Evolutionary conservation across 1,140 invertebrate species (phyloP).

Genomic region (Drosophila arizonae): DNA sequence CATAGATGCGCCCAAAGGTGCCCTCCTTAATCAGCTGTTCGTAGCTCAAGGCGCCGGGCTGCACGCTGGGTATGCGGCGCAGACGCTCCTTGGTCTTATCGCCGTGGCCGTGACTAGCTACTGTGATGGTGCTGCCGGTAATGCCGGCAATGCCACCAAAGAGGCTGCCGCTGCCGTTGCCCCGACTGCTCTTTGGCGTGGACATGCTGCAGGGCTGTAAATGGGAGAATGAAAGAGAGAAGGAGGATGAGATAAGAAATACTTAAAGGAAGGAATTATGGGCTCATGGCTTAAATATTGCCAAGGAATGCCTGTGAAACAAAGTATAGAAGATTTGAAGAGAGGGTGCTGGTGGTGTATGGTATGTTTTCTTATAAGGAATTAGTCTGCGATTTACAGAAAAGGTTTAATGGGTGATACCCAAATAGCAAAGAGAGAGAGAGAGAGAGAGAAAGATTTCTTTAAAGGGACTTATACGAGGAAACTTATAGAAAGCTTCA

Average conservation of each 20-base stretch:
- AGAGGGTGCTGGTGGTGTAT: too few species aligned
- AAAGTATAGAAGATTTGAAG: too few species aligned
- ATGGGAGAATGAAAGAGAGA: not conserved
- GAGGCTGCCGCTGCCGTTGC: slow-evolving; percentile 81
- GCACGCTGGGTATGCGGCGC: slow-evolving; percentile 86
- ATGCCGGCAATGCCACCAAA: slow-evolving; percentile 60
- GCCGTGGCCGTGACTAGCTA: slow-evolving; percentile 61
- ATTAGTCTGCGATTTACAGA: too few species aligned
- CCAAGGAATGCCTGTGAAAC: not conserved
- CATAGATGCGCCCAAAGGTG: slow-evolving; percentile 92
- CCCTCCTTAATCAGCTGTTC: slow-evolving; percentile 89
- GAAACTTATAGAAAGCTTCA: too few species aligned
- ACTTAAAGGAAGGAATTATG: not conserved
- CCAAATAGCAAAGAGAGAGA: too few species aligned
- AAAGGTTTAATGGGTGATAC: too few species aligned
- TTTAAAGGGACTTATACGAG: too few species aligned
- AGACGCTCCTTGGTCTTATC: slow-evolving; percentile 86
- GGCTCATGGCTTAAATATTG: not conserved
- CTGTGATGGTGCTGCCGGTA: slow-evolving; percentile 68
- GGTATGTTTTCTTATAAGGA: too few species aligned
- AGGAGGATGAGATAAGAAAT: not conserved
- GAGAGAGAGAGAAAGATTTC: too few species aligned
- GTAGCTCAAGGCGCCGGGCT: slow-evolving; percentile 86
- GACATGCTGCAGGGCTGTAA: slow-evolving; percentile 83
- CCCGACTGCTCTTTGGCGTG: slow-evolving; percentile 74